These are phyloP conservation scores for Cylas formicarius DNA, from an alignment of 1,140 invertebrate genomes.

Conservation along the genomic window DNA sequence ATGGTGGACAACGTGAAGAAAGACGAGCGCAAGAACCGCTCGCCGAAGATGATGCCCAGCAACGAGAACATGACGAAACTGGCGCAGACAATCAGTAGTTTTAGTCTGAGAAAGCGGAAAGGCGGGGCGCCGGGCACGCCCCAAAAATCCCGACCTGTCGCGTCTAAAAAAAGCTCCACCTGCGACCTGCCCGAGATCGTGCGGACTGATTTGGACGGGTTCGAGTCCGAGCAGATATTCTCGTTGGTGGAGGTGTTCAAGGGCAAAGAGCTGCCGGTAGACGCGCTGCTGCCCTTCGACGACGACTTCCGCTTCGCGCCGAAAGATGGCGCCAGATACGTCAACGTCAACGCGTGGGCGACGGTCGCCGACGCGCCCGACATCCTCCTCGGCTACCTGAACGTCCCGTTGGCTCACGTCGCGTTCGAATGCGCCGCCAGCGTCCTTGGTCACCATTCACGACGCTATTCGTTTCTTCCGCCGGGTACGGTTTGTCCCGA, in stretches of 20 bases:
- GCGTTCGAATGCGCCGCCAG: constrained; percentile 65
- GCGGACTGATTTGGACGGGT: constrained; percentile 26
- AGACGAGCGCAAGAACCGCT: constrained; percentile 31
- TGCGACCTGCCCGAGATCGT: constrained; percentile 35
- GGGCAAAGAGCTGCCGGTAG: constrained; percentile 35
- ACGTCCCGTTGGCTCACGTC: constrained; percentile 68
- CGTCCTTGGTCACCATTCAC: constrained; percentile 69
- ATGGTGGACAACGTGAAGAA: constrained; percentile 32
- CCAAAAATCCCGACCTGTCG: constrained; percentile 32
- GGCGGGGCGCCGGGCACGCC: constrained; percentile 30
- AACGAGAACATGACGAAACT: constrained; percentile 41
- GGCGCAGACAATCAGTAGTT: constrained; percentile 41
- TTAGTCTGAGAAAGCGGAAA: constrained; percentile 49
- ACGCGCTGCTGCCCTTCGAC: constrained; percentile 60
- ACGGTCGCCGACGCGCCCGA: constrained; percentile 45
- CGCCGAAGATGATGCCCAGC: constrained; percentile 31
- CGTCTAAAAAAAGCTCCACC: constrained; percentile 35
- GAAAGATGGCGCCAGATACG: constrained; percentile 62
- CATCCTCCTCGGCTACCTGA: constrained; percentile 68
- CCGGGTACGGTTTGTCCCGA: no score
- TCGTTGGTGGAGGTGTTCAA: constrained; percentile 19
- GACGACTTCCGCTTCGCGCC: constrained; percentile 67
- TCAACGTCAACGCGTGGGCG: constrained; percentile 78
- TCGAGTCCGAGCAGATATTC: constrained; percentile 29
- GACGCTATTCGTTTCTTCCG: constrained; percentile 64